phyloP scores from a whole-genome alignment of 2,797 vertebrate species.

The Spinibarbus caldwelli region DNA sequence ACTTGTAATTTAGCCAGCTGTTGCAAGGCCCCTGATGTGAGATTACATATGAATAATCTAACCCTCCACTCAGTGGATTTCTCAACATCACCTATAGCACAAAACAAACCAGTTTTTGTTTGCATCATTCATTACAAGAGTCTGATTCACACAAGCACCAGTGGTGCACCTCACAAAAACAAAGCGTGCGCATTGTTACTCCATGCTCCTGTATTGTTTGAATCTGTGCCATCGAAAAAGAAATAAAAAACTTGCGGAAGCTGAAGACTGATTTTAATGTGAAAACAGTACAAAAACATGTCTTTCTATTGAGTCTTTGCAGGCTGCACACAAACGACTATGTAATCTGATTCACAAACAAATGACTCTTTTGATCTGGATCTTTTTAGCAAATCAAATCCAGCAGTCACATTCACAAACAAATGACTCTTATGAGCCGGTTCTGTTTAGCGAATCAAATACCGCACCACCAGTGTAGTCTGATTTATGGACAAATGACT shows the following conservation, averaged over 20 bases:
- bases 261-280: background rate
- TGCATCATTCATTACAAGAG: background rate
- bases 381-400: background rate
- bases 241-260: background rate
- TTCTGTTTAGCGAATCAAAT: background rate
- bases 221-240: background rate
- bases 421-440: background rate
- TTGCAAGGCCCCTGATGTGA: background rate
- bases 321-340: background rate
- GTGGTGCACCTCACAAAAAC: background rate
- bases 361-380: background rate
- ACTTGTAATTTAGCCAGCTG: slow-evolving; percentile 16
- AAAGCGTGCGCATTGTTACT: background rate
- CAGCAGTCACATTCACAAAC: background rate
- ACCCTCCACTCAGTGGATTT: background rate
- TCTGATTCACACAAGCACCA: background rate
- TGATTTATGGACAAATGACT: background rate
- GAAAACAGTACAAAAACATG: background rate
- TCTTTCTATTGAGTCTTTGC: no score
- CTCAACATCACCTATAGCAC: background rate
- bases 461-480: background rate
- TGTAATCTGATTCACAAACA: background rate
- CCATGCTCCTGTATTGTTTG: background rate
- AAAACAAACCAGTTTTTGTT: background rate
- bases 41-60: background rate